Evolutionary conservation across 2,113 vertebrate species (phyloP), one percentile per base, ranked within the genome.

Genomic region (Salvelinus sp.): DNA sequence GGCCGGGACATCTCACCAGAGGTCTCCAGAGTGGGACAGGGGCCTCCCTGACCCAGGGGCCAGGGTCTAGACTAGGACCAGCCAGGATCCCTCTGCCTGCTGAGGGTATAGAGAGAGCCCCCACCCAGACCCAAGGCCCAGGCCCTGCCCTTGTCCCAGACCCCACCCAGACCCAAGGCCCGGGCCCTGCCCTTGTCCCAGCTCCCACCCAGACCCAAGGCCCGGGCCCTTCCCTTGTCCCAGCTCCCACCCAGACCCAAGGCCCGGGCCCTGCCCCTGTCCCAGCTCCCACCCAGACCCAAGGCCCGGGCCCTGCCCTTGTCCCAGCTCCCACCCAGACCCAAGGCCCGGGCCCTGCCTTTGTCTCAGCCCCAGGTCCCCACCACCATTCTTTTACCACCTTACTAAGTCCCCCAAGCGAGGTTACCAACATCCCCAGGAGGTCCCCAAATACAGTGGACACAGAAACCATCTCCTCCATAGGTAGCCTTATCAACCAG

Each of bases 401-500:
- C 30, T 30, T 27, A 22, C 22, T 33, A 33, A 71, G 38, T 4
- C 7, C 75, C 20, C 75, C 44, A n/a, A 67, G 30, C 3, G 63
- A 65, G 7, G n/a, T 27, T 10, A n/a, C 70, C 20, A 16, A 60
- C 3, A 0, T 22, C 28, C 10, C 30, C 72, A 4, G 28, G 58
- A 44, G 28, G 44, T 76, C 82, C 57, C 86, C 87, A 57, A 87
- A 75, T 74, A 25, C 83, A 5, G 93, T 97, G 27, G 95, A 97
- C 22, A 93, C 95, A 0, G 96, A 95, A 3, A 93, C 95, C 0
- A 93, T 97, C 70, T 69, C 95, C 16, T 94, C 93, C 1, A 96
- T 98, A 2, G 96, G 96, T 60, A 93, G 94, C 74, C 83, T 98
- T 2, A 98, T 98, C 72, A 94, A 95, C 70, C 96, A 95, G 70